Evolutionary conservation across 2,797 vertebrate species (phyloP).

Genomic region (Macroramphosus scolopax): DNA sequence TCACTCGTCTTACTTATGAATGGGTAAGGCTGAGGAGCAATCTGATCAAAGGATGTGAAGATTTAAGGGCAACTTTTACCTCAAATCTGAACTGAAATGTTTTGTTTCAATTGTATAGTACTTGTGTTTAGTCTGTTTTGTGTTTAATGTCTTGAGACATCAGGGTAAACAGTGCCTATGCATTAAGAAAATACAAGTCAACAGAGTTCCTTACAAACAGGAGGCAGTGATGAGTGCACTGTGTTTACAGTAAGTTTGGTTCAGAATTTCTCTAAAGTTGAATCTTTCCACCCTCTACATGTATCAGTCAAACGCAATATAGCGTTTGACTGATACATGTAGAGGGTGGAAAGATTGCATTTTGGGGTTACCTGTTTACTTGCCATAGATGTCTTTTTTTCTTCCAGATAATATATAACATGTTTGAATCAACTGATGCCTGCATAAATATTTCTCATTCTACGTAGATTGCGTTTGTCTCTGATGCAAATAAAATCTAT

Average conservation of each 20-base stretch:
- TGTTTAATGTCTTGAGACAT: conserved; percentile 52
- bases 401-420: conserved; percentile 27
- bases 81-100: conserved; percentile 3
- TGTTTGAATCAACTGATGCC: conserved; percentile 19
- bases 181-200: conserved; percentile 31
- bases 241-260: conserved; percentile 19
- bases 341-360: conserved; percentile 27
- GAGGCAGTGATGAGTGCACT: conserved; percentile 7
- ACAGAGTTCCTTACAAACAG: conserved; percentile 17
- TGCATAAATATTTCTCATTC: conserved; percentile 25
- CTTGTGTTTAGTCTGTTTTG: conserved; percentile 41
- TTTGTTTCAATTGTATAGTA: conserved; percentile 32
- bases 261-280: conserved; percentile 17
- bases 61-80: conserved; percentile 9
- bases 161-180: conserved; percentile 69
- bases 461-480: conserved; percentile 33
- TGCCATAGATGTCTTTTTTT: conserved; percentile 26
- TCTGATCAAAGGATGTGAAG: no score
- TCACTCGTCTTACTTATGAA: conserved; percentile 11
- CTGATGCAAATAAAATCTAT: conserved; percentile 58
- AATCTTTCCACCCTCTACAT: no score
- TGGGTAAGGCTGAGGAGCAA: no score
- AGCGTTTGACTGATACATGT: conserved; percentile 28
- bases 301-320: no score
- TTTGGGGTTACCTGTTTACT: conserved; percentile 45